Conservation (phyloP, 2,113 vertebrate species). For the Riparia riparia region DNA sequence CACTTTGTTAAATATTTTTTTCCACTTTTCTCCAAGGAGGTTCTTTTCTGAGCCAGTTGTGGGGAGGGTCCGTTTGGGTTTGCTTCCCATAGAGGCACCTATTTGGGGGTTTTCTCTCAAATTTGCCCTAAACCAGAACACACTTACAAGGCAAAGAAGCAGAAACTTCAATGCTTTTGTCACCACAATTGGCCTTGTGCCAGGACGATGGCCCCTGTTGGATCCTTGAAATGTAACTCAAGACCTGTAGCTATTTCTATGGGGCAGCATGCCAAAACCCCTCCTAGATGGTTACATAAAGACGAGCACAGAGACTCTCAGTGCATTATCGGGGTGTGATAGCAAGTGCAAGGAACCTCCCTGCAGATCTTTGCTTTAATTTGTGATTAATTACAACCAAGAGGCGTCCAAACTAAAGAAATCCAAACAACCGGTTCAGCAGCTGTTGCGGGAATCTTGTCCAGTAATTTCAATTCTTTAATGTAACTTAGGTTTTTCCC, state of each 20-base stretch:
- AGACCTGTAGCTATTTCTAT: not conserved
- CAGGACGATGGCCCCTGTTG: not conserved
- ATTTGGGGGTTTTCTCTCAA: too few species aligned
- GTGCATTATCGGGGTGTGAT: not conserved
- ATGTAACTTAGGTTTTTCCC: not conserved
- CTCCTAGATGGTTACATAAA: not conserved
- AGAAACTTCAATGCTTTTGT: not conserved
- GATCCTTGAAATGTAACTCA: not conserved
- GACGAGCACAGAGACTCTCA: not conserved
- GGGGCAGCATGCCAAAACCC: not conserved
- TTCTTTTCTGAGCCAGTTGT: too few species aligned
- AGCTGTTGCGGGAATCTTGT: rapidly evolving
- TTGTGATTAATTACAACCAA: not conserved
- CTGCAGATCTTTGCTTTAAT: not conserved
- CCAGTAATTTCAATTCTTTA: not conserved
- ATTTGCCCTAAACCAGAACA: too few species aligned
- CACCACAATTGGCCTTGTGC: not conserved
- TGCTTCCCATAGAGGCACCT: too few species aligned
- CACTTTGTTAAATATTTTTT: too few species aligned
- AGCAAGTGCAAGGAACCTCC: not conserved
- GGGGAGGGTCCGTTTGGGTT: too few species aligned
- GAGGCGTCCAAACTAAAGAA: not conserved
- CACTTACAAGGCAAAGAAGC: not conserved
- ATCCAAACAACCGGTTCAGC: not conserved
- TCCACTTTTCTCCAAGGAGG: too few species aligned